These are phyloP conservation scores for Clupea harengus DNA, from an alignment of 2,113 vertebrate genomes.

Conservation along the genomic window DNA sequence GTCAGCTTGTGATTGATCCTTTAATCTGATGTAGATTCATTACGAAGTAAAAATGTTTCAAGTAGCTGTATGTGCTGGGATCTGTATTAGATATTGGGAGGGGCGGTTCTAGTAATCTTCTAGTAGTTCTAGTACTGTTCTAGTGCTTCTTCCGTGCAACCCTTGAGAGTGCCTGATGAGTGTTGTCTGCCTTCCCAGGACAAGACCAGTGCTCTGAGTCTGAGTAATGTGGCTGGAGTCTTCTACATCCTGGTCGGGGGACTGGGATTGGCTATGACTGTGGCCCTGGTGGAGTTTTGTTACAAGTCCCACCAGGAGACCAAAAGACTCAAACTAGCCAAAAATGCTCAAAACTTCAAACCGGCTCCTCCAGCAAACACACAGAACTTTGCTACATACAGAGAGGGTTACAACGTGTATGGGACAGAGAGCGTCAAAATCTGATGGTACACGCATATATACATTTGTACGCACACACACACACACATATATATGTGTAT, in stretches of 20 bases:
- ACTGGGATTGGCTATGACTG: slow-evolving; percentile 97
- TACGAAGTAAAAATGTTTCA: neutral
- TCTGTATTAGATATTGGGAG: neutral
- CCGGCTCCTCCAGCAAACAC: slow-evolving; percentile 86
- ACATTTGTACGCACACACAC: neutral
- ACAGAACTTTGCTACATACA: slow-evolving; percentile 97
- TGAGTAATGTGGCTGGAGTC: slow-evolving; percentile 98
- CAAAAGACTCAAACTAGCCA: slow-evolving; percentile 94
- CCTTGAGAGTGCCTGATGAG: neutral
- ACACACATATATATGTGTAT: neutral
- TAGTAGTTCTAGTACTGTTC: neutral
- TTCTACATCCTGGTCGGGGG: slow-evolving; percentile 99
- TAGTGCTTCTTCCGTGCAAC: neutral
- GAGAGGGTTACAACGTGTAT: slow-evolving; percentile 99
- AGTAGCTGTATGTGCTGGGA: neutral
- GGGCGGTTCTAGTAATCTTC: neutral
- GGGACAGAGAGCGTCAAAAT: slow-evolving; percentile 99
- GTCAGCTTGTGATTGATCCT: neutral
- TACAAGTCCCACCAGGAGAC: slow-evolving; percentile 98
- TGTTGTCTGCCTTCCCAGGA: slow-evolving; percentile 84
- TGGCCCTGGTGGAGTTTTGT: slow-evolving; percentile 99
- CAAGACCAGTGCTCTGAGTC: slow-evolving; percentile 98
- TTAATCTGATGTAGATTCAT: neutral
- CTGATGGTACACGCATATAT: slow-evolving; percentile 77
- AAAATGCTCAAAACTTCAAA: slow-evolving; percentile 97